Base-by-base conservation (phyloP, 2,797 vertebrate genomes). In the Poeciliopsis turneri region DNA sequence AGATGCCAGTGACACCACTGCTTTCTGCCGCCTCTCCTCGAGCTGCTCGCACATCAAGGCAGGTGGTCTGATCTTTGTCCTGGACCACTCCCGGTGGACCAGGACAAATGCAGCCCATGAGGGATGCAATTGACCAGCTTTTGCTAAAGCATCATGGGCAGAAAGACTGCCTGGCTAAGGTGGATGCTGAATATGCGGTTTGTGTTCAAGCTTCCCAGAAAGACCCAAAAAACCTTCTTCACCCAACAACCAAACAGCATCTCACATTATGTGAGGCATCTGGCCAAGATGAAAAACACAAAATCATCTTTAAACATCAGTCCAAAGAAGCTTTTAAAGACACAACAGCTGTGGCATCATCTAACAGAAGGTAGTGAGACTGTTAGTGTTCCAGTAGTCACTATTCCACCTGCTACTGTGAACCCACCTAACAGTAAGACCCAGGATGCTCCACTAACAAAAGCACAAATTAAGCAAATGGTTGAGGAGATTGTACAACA, bases 181-280 rank as follows among this genome's bases (percentile, higher is more conserved):
- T 43, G 43, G 2, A 43, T 43, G 43, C 43, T 11, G 43, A 11
- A 43, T 43, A 43, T 43, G 49, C 18, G 23, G 18, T 20, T 51
- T 18, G 18, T 51, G 49, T 51, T 51, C 49, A 51, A 20, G 43
- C 43, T 11, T 43, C 10, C 43, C 43, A 43, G 43, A 51, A 18
- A 18, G 49, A 51, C 15, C 49, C 49, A 6, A 75, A 75, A 47
- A 68, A 13, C 53, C n/a, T 74, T 15, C 13, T 74, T 2, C 73
- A 74, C 51, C 25, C 39, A 8, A 74, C 73, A 15, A 73, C 71
- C 9, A 73, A 73, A 73, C 30, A 25, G 18, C 72, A 73, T 13
- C 2, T 47, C 46, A 3, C 1, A 15, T 16, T 13, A 47, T 15
- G 13, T 47, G 46, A 47, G 4, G 2, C 46, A 47, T 16, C 15